These are phyloP conservation scores for Hesperia comma DNA, from an alignment of 2,888 invertebrate species.

Conservation along the genomic window DNA sequence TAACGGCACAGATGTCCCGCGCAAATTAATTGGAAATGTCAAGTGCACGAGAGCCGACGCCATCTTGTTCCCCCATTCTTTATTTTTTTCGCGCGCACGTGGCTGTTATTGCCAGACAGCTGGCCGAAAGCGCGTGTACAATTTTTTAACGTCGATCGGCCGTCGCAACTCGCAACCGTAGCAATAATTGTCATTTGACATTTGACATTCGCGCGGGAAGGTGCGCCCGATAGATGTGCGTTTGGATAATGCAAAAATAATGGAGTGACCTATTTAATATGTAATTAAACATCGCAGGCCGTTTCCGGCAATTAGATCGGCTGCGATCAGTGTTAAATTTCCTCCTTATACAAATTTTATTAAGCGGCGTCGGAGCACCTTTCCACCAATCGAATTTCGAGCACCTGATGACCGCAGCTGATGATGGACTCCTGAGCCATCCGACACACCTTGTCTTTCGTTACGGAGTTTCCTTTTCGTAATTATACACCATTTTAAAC, in stretches of 20 bases:
- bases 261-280: slow-evolving; percentile 70
- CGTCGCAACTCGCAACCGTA: slow-evolving; percentile 41
- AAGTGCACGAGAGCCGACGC: slow-evolving; percentile 75
- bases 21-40: slow-evolving; percentile 84
- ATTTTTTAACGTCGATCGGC: slow-evolving; percentile 59
- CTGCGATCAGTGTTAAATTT: slow-evolving; percentile 59
- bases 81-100: slow-evolving; percentile 77
- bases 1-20: slow-evolving; percentile 79
- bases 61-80: slow-evolving; percentile 73
- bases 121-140: slow-evolving; percentile 65
- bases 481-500: slow-evolving; percentile 62
- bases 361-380: slow-evolving; percentile 65
- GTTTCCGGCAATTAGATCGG: slow-evolving; percentile 71
- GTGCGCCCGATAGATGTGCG: slow-evolving; percentile 59
- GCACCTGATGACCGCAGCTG: slow-evolving; percentile 74
- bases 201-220: slow-evolving; percentile 61
- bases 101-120: slow-evolving; percentile 76
- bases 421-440: slow-evolving; percentile 52
- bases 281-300: slow-evolving; percentile 69
- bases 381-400: slow-evolving; percentile 67
- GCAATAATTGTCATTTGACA: slow-evolving; percentile 55
- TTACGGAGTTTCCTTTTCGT: slow-evolving; percentile 71
- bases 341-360: slow-evolving; percentile 61
- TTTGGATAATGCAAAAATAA: slow-evolving; percentile 67
- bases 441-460: slow-evolving; percentile 72